These are phyloP conservation scores for Dipus sagitta DNA, from an alignment of 2,797 vertebrate genomes.

Conservation along the genomic window DNA sequence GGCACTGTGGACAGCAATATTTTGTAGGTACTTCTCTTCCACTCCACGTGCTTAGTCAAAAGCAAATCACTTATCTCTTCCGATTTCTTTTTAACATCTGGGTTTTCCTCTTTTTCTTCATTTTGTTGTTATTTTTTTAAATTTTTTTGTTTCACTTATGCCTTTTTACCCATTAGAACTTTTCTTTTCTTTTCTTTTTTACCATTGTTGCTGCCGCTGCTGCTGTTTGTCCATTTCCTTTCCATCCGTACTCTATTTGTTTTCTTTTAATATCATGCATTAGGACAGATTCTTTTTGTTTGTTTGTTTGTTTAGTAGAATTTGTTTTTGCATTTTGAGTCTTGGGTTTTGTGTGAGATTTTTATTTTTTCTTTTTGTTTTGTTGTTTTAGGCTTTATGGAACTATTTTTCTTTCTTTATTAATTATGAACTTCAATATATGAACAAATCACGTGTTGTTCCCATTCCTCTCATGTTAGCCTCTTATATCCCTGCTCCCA, in stretches of 20 bases:
- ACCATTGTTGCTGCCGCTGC: not conserved
- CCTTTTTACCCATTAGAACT: not conserved
- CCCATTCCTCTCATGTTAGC: too few species aligned
- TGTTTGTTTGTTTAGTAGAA: not conserved
- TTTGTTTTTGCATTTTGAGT: constrained; percentile 11
- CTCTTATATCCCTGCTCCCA: too few species aligned
- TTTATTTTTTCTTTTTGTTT: not conserved
- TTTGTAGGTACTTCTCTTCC: constrained; percentile 56
- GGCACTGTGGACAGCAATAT: constrained; percentile 14
- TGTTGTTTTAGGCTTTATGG: constrained; percentile 10
- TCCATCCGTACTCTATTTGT: not conserved
- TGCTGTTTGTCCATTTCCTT: not conserved
- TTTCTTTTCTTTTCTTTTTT: constrained; percentile 41
- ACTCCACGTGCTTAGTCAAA: not conserved
- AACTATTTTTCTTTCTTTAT: too few species aligned
- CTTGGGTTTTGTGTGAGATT: not conserved
- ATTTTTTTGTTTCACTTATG: constrained; percentile 30
- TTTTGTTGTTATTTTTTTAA: not conserved
- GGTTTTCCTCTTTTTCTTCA: not conserved
- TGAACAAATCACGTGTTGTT: too few species aligned
- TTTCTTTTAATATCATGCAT: not conserved
- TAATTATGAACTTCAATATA: too few species aligned
- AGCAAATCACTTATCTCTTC: constrained; percentile 17
- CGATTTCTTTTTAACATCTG: not conserved
- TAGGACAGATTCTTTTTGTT: not conserved